Base-by-base conservation (phyloP, 2,113 vertebrate genomes). In the Gymnorhina tibicen region DNA sequence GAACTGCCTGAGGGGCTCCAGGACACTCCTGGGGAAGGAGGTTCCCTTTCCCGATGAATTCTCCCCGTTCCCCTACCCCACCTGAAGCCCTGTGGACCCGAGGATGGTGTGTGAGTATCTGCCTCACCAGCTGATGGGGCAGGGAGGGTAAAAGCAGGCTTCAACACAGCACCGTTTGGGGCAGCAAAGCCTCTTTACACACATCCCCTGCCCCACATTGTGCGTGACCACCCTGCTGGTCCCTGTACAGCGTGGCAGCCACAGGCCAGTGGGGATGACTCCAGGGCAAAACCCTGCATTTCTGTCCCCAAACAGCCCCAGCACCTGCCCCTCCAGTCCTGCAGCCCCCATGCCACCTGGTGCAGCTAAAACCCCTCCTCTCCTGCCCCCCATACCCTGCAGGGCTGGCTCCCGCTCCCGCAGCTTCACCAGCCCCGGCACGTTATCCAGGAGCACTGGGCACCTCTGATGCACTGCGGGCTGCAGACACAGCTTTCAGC, bases 51-150 rank as follows among this genome's bases (percentile, higher is more conserved):
- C 41, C 0, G 1, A 5, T 18, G 3, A 49, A 35, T 42, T 49
- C 11, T 6, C 59, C 4, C 20, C 3, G 2, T 16, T 18, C 9
- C 9, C 52, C 46, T 64, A 73, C 41, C 66, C 75, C 13, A 37
- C 10, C 9, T 0, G 1, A 27, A 60, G 33, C 13, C 11, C 64
- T 6, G 14, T 0, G 21, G 55, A 73, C 15, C 47, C 1, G 1
- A 22, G 50, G 47, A 33, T 24, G 22, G 42, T 7, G 1, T 4
- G 0, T 4, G 19, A 42, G 7, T 44, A 89, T 82, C 52, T 52
- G 56, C 35, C 85, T 68, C 67, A 4, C 32, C 6, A 1, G 19
- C 14, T 20, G 30, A 41, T 1, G 15, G 35, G 62, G 42, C 1
- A 7, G 33, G n/a, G 10, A 9, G 53, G 15, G 24, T 63, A 55